Base-by-base conservation (phyloP, 64 coral and sea anemone genomes). In the Montipora cactus region DNA sequence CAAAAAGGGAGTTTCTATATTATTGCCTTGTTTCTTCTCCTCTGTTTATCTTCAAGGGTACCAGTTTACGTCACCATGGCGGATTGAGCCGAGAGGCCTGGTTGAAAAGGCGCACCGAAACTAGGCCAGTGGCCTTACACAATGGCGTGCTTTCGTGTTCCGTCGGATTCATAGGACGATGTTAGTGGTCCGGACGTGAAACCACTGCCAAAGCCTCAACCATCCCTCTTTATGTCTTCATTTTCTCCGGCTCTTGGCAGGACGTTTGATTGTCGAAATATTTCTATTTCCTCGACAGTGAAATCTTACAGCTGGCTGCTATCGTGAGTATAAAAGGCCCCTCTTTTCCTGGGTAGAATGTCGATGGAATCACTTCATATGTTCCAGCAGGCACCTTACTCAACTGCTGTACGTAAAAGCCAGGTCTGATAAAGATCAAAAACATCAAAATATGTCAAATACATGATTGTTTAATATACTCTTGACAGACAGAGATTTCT, bases 301-400 rank as follows among this genome's bases (percentile, higher is more conserved):
- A 90, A 19, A 99, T 79, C 3, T 77, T 90, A 79, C 95, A 99
- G 23, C 92, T 96, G 2, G 98, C 79, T 20, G 88, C 89, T 23
- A 99, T 90, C 19, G 95, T 91, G 37, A 99, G 49, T 79, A 99
- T 88, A 74, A 96, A 99, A 13, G 95, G 98, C 8, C 98, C 98
- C 57, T 96, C 94, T 79, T 96, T 89, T 18, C 93, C 78, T 1
- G 98, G 98, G 18, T 94, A 84, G 52, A 99, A 99, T 5, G 98
- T 96, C 11, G 98, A 96, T 16, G 98, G 98, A 89, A 99, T 90
- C 46, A 99, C 79, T 19, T 99, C 95, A 58, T 99, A 99, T 77
- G 95, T 94, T 66, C 98, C 98, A 50, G 92, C 92, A 16, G 98
- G 95, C 25, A 99, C 95, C n/a, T 84, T 90, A 67, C 62, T 94